Evolutionary conservation across 1,140 invertebrate species (phyloP).

Genomic region (Cecropterus lyciades): DNA sequence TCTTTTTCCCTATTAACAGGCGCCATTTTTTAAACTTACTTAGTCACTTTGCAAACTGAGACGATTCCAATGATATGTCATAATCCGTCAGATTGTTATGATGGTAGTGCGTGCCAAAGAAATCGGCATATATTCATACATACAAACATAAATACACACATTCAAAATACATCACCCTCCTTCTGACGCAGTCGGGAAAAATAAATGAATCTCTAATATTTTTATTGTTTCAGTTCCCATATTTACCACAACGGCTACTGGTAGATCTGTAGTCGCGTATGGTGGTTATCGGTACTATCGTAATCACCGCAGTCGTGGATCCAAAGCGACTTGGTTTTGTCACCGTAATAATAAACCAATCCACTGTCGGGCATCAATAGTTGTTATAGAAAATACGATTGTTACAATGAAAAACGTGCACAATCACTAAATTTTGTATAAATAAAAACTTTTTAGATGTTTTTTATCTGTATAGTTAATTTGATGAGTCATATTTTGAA

Average conservation of each 20-base stretch:
- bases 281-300: slow-evolving; percentile 37
- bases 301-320: slow-evolving; percentile 10
- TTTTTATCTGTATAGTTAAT: not conserved
- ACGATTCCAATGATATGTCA: no score
- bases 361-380: slow-evolving; percentile 10
- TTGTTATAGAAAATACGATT: not conserved
- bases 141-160: no score
- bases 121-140: no score
- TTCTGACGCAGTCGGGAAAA: no score
- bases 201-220: no score
- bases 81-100: no score
- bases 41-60: no score
- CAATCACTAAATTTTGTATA: slow-evolving; percentile 15
- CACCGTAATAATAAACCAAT: slow-evolving; percentile 11
- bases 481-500: no score
- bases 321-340: slow-evolving; percentile 19
- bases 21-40: no score
- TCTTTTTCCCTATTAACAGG: no score
- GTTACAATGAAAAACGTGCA: slow-evolving; percentile 3
- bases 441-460: not conserved
- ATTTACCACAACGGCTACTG: slow-evolving; percentile 4
- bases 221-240: slow-evolving; percentile 6
- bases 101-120: no score
- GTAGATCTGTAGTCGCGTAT: not conserved
- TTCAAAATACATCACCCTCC: no score